Evolutionary conservation across 2,888 invertebrate genomes (phyloP), one percentile per base, ranked within the genome.

Genomic region (Andrena trimmerana): DNA sequence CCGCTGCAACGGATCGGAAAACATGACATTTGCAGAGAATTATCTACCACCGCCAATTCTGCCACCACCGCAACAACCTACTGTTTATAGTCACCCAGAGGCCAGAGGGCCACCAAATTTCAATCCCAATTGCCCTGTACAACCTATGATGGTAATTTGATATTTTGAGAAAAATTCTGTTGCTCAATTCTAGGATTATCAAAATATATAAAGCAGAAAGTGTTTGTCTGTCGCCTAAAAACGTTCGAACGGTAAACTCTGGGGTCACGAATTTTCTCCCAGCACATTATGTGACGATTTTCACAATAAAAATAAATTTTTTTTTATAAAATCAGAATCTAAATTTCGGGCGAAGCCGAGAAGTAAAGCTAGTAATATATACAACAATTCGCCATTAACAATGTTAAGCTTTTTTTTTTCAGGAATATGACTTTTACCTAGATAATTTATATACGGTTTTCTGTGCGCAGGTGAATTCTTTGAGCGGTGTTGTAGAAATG

Each of bases 71-170:
- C 94, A 94, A 78, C 95, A 94, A 88, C 94, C 95, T 13, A 94
- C 93, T 27, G 95, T 95, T 63, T 94, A 93, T 81, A 94, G 94
- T 84, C 94, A 94, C 76, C 94, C 95, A 42, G 95, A 94, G 90
- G 93, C 92, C n/a, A 87, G 92, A 69, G 91, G 90, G 65, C 90
- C 92, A 52, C 83, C 90, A 3, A 89, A 84, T 79, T 89, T 90
- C 57, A 89, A 85, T 54, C 83, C 90, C 24, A 86, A 89, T 36
- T 89, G 87, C 83, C 75, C 95, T 92, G 86, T 94, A 69, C 89
- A 87, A 50, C 78, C 88, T 50, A 78, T 91, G 57, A 87, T 90
- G 81, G 89, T 92, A 86, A 81, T 79, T 79, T 52, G 16, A 27
- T 36, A 24, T 20, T 29, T 57, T 6, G 4, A 29, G 20, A 48